Conservation (phyloP, 1,140 invertebrate genomes). For the Drosophila ercepeae region DNA sequence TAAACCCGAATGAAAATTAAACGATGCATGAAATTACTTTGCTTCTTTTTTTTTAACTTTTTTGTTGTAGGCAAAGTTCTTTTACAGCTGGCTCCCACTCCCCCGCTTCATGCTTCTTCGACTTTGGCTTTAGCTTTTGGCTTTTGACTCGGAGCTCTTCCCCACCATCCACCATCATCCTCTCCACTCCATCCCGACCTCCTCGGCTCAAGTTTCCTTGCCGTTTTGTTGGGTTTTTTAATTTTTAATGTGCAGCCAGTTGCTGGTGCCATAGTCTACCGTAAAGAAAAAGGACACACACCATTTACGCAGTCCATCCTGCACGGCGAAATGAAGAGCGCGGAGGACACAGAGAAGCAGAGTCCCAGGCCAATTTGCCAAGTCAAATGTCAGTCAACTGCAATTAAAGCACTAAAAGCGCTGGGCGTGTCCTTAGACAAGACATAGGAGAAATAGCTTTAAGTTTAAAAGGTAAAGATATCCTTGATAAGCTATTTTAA, state of each 20-base stretch:
- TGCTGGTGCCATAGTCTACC: slow-evolving; percentile 46
- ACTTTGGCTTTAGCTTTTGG: slow-evolving; percentile 50
- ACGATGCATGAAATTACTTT: slow-evolving; percentile 84
- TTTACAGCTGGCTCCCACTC: slow-evolving; percentile 2
- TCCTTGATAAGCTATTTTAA: background rate
- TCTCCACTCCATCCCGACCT: background rate
- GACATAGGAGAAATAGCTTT: background rate
- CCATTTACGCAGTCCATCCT: slow-evolving; percentile 66
- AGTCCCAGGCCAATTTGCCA: slow-evolving; percentile 67
- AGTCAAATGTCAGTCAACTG: slow-evolving; percentile 81
- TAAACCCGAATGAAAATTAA: slow-evolving; percentile 83
- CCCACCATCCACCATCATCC: slow-evolving; percentile 2
- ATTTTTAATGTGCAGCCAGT: slow-evolving; percentile 80
- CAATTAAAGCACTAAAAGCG: slow-evolving; percentile 67
- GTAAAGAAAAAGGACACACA: slow-evolving; percentile 57
- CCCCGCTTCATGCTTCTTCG: slow-evolving; percentile 16
- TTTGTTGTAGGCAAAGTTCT: slow-evolving; percentile 43
- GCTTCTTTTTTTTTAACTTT: slow-evolving; percentile 53
- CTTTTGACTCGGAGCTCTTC: slow-evolving; percentile 40
- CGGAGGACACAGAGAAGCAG: slow-evolving; percentile 1
- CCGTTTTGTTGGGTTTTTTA: slow-evolving; percentile 65
- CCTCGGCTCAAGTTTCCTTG: slow-evolving; percentile 25
- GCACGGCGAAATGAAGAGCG: slow-evolving; percentile 17
- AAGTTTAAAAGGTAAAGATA: background rate
- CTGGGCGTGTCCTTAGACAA: slow-evolving; percentile 9